phyloP scores from a whole-genome alignment of 2,797 vertebrate species.

The Bovichtus variegatus region DNA sequence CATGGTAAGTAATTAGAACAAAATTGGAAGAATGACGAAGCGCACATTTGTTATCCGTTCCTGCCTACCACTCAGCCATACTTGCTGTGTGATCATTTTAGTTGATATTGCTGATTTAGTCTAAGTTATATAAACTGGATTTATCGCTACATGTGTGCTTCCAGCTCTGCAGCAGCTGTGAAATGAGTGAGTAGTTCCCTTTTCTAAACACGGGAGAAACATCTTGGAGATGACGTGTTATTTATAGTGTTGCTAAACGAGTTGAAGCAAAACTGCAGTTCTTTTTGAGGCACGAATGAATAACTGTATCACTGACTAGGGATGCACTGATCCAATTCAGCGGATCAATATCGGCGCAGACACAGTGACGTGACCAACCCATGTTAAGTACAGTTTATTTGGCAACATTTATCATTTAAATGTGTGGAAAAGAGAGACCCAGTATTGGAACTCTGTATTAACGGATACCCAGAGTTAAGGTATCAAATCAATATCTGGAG shows the following conservation, averaged over 20 bases:
- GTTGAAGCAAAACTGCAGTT: not conserved
- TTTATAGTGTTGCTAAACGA: not conserved
- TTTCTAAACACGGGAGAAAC: not conserved
- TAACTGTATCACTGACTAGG: not conserved
- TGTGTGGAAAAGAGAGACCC: not conserved
- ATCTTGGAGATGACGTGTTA: not conserved
- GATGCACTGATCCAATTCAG: not conserved
- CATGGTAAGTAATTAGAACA: not conserved
- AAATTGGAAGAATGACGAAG: not conserved
- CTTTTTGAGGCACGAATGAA: not conserved
- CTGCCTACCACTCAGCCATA: not conserved
- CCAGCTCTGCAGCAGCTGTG: not conserved
- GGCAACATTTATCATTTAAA: not conserved
- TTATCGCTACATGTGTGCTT: constrained; percentile 1
- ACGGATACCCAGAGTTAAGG: not conserved
- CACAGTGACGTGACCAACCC: not conserved
- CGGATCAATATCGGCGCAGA: not conserved
- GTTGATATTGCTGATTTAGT: not conserved
- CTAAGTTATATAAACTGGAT: not conserved
- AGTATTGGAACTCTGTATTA: not conserved
- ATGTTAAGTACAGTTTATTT: constrained; percentile 1
- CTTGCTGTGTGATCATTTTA: not conserved
- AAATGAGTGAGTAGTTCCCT: not conserved
- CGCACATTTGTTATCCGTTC: not conserved
- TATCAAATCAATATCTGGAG: not conserved